A percentile compares a stretch with the other conserved stretches of the same genome.
Conservation (phyloP, 2,888 invertebrate genomes). For the Imbricaverruca yamaguchii region DNA sequence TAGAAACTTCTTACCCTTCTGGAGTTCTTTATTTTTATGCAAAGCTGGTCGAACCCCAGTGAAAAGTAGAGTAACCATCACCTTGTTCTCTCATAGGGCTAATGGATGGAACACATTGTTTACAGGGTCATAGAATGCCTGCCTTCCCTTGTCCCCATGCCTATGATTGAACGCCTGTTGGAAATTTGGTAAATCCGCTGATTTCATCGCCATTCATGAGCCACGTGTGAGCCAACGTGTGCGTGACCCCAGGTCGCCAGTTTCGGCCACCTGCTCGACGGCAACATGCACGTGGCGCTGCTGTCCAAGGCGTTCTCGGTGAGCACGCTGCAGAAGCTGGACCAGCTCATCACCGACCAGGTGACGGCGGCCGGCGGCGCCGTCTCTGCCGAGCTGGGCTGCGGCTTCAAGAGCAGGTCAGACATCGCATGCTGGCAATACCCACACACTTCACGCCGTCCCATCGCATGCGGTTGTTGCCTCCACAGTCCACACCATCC, state of each 20-base stretch:
- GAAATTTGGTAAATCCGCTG: neutral
- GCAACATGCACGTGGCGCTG: constrained; percentile 15
- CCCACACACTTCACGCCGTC: no score
- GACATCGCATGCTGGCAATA: neutral
- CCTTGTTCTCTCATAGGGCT: no score
- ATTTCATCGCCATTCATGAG: neutral
- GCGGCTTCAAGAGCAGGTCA: constrained; percentile 35
- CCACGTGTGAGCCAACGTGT: no score
- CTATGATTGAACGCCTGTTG: neutral
- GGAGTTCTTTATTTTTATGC: no score
- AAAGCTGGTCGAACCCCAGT: no score
- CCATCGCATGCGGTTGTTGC: no score
- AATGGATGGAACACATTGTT: neutral
- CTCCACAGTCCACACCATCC: no score
- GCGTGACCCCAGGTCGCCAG: neutral
- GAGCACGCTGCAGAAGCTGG: neutral
- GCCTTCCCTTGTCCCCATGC: neutral
- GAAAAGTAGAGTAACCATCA: no score
- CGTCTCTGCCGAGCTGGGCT: constrained; percentile 19
- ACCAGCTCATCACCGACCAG: neutral
- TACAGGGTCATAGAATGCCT: neutral
- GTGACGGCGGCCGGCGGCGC: constrained; percentile 19
- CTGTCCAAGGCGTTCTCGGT: neutral
- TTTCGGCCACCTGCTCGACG: constrained; percentile 18
- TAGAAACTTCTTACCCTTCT: no score